These are phyloP conservation scores for Polydrusus cervinus DNA, from an alignment of 2,888 invertebrate species.

Conservation along the genomic window DNA sequence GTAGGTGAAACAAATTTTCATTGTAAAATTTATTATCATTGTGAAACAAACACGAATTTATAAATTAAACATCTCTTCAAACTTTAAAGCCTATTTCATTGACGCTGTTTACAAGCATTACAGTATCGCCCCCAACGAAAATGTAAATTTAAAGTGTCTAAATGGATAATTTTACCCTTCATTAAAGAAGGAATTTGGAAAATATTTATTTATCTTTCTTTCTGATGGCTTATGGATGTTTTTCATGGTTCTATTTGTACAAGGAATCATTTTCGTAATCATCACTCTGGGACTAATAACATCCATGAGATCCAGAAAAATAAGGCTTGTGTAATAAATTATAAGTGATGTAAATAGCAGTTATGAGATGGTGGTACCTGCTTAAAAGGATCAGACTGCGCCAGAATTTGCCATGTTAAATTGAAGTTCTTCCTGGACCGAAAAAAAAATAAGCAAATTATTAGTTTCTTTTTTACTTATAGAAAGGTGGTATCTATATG, in stretches of 20 bases:
- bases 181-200: background rate
- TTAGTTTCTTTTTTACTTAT: too few relatives aligned
- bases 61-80: conserved; percentile 15
- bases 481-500: too few relatives aligned
- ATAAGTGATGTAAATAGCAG: too few relatives aligned
- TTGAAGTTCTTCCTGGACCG: too few relatives aligned
- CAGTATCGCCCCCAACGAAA: conserved; percentile 13
- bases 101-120: conserved; percentile 17
- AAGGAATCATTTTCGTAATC: too few relatives aligned
- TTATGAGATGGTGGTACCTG: too few relatives aligned
- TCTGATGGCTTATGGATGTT: background rate
- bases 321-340: too few relatives aligned
- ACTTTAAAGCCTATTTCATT: conserved; percentile 12
- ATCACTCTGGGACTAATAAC: too few relatives aligned
- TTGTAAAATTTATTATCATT: conserved; percentile 2
- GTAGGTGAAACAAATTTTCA: background rate
- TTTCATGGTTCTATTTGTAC: background rate
- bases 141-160: conserved; percentile 15
- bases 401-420: too few relatives aligned
- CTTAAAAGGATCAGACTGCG: too few relatives aligned
- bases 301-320: too few relatives aligned
- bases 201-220: background rate
- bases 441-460: too few relatives aligned
- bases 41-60: background rate
- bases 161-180: background rate